Conservation (phyloP, 1,140 invertebrate species). For the Tyrophagus putrescentiae region DNA sequence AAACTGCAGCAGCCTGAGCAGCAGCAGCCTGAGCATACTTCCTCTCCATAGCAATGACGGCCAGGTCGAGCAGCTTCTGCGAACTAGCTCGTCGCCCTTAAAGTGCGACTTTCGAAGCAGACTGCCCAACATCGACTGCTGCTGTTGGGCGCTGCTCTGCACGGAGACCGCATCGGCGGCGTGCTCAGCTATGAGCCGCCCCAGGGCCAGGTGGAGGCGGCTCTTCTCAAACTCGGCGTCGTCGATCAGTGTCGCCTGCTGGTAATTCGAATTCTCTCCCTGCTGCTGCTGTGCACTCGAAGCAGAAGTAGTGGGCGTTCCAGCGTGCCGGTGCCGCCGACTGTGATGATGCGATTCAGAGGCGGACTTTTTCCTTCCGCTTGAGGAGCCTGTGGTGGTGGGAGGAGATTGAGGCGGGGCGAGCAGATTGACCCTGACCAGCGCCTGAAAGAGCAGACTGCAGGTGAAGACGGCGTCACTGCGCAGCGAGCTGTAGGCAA, state of each 20-base stretch:
- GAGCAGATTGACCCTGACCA: not conserved
- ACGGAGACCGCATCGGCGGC: slow-evolving; percentile 13
- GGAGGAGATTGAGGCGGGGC: not conserved
- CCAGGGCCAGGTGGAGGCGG: slow-evolving; percentile 30
- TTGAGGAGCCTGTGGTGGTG: not conserved
- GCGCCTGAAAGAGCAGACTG: slow-evolving; percentile 4
- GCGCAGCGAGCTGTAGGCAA: not conserved
- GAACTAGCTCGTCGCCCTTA: slow-evolving; percentile 16
- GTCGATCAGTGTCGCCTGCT: too few species aligned
- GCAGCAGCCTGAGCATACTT: too few species aligned
- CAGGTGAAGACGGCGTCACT: not conserved
- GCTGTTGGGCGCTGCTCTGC: slow-evolving; percentile 11
- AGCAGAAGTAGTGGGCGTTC: too few species aligned
- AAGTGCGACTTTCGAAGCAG: slow-evolving; percentile 16
- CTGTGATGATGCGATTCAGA: too few species aligned
- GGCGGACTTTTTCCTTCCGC: too few species aligned
- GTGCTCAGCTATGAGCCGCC: slow-evolving; percentile 12
- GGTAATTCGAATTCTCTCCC: not conserved
- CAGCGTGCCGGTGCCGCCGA: too few species aligned
- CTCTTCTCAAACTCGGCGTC: slow-evolving; percentile 19
- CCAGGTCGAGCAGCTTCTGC: slow-evolving; percentile 18
- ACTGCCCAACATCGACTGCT: slow-evolving; percentile 9
- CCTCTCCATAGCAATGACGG: slow-evolving; percentile 12
- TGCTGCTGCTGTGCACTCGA: not conserved
- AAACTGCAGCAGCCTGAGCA: too few species aligned